phyloP scores from a whole-genome alignment of 2,888 invertebrate species.

The Andrena minutula region DNA sequence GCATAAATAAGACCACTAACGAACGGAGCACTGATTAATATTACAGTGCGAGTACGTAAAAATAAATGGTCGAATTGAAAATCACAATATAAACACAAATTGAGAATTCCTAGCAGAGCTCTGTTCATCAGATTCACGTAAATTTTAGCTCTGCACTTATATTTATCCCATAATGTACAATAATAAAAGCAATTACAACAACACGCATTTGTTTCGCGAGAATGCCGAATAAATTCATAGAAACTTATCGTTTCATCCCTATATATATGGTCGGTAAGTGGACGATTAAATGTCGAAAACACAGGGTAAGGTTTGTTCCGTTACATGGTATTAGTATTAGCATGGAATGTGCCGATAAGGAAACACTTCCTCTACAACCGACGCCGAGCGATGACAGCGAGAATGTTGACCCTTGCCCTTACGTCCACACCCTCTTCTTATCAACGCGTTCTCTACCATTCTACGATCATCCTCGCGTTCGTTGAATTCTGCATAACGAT shows the following conservation, averaged over 20 bases:
- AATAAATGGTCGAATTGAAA: too few species aligned
- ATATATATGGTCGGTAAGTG: conserved; percentile 25
- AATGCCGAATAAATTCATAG: conserved; percentile 3
- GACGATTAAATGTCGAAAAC: conserved; percentile 37
- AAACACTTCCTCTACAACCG: conserved; percentile 60
- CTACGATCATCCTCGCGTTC: conserved; percentile 29
- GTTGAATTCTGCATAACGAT: conserved; percentile 41
- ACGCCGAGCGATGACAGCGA: conserved; percentile 49
- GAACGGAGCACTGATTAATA: too few species aligned
- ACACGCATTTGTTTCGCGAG: background rate
- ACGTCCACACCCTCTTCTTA: conserved; percentile 63
- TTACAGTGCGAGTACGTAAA: too few species aligned
- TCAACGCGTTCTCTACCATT: conserved; percentile 18
- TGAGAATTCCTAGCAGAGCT: too few species aligned
- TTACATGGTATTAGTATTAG: conserved; percentile 42
- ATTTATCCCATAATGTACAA: background rate
- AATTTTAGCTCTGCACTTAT: background rate
- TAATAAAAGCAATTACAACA: background rate
- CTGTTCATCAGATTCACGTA: too few species aligned
- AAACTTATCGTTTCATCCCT: conserved; percentile 26
- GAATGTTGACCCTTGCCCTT: conserved; percentile 48
- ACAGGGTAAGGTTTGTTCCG: conserved; percentile 34
- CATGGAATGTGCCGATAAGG: conserved; percentile 70
- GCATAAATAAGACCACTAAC: too few species aligned
- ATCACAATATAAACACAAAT: too few species aligned